Base-by-base conservation (phyloP, 2,888 invertebrate genomes). In the Thereva unica region DNA sequence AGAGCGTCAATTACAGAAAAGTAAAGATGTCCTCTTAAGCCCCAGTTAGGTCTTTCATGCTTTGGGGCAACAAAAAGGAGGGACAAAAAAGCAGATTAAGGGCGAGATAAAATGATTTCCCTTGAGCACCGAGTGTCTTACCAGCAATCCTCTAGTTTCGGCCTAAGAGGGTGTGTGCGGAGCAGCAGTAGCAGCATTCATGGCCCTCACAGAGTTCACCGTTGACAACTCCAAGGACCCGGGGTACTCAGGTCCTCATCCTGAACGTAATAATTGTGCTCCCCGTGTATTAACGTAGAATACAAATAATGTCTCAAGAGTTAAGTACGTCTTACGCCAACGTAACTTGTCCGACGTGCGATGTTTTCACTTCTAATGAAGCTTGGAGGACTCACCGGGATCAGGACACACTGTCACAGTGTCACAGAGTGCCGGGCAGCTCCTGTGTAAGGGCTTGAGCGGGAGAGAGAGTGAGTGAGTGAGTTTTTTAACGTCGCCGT, bases 71-170 rank as follows among this genome's bases (percentile, higher is more conserved):
- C 59, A 59, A 47, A 38, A 38, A 59, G 59, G 47, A 59, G 47
- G 59, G 59, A 47, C 56, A 59, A 52, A 52, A 52, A 52, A 35
- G 38, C 49, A 23, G 23, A 59, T 59, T 59, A 59, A 49, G 38
- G 59, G 35, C 44, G 38, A 59, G 59, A 59, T 59, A 59, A 59
- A 59, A 59, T 59, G 59, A 59, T 59, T 59, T 59, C 59, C 59
- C 59, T 12, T 37, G 59, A 59, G 59, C 59, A 59, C 59, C 37
- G 59, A 49, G 42, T 59, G 59, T 47, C 40, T 37, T 49, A 59
- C 7, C 49, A 59, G 23, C 23, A 23, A 23, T 23, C 23, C 8
- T 47, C 56, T 23, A 23, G 7, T 8, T n/a, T 10, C 6, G 1
- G 47, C 47, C 47, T 45, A 38, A 47, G 59, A 10, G 49, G 49